A percentile compares a stretch with the other conserved stretches of the same genome.
Evolutionary conservation across 2,113 vertebrate genomes (phyloP).

Genomic region (Phalacrocorax carbo): DNA sequence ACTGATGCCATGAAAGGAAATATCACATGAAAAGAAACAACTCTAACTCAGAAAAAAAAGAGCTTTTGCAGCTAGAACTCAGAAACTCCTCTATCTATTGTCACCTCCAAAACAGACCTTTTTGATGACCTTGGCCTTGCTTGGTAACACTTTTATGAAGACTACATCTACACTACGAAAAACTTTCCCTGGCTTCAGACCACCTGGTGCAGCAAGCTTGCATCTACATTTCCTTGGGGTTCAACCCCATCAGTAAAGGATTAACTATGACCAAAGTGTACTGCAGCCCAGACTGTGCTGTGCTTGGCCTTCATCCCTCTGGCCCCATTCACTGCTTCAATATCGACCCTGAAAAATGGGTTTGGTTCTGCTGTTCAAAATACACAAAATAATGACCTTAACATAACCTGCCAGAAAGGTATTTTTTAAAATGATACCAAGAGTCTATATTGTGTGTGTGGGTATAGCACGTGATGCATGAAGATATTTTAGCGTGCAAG

Average conservation of each 20-base stretch:
- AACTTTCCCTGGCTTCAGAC: background rate
- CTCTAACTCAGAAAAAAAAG: background rate
- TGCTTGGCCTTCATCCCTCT: background rate
- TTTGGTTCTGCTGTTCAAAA: background rate
- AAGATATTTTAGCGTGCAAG: background rate
- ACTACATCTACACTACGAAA: background rate
- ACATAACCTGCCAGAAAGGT: background rate
- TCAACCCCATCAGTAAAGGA: background rate
- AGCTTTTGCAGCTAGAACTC: background rate
- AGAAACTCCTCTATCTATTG: background rate
- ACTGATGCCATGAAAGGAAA: background rate
- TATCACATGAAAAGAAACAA: background rate
- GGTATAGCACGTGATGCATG: background rate
- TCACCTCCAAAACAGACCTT: background rate
- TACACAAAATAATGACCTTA: background rate
- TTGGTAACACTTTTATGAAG: background rate
- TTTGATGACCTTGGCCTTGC: background rate
- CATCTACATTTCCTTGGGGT: background rate
- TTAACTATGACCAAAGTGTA: background rate
- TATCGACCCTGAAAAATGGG: background rate
- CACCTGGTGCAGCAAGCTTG: accelerated
- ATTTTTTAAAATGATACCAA: accelerated
- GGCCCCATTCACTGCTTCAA: background rate
- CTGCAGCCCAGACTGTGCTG: background rate
- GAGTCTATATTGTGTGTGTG: background rate